A percentile compares a stretch with the other conserved stretches of the same genome.
These are phyloP conservation scores for Idaea aversata DNA, from an alignment of 2,888 invertebrate genomes.

Conservation along the genomic window DNA sequence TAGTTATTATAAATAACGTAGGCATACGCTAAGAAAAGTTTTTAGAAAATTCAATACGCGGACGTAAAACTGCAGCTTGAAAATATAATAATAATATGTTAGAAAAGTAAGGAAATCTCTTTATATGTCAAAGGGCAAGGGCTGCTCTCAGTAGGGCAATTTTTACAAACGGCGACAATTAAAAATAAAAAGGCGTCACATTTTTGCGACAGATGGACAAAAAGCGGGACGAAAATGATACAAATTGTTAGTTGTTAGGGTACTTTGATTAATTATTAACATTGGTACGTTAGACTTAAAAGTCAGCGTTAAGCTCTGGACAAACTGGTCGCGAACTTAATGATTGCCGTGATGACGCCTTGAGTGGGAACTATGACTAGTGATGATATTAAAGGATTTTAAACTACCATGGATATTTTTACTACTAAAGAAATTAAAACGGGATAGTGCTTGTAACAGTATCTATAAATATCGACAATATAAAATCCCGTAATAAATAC, in stretches of 20 bases:
- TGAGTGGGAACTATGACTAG: too few species aligned
- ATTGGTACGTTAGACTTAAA: too few species aligned
- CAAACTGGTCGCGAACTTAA: too few species aligned
- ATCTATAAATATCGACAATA: too few species aligned
- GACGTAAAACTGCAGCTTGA: background rate
- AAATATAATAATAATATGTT: background rate
- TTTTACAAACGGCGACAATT: background rate
- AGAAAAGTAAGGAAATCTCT: too few species aligned
- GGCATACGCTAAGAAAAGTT: too few species aligned
- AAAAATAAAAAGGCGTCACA: background rate
- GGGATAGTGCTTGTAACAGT: background rate
- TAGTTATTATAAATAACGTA: background rate
- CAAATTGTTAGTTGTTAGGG: background rate
- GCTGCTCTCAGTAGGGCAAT: background rate
- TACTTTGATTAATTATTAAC: background rate
- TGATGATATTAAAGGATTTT: too few species aligned
- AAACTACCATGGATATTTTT: too few species aligned
- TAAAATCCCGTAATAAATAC: too few species aligned
- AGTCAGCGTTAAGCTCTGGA: too few species aligned
- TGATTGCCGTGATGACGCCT: too few species aligned
- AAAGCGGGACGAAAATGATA: background rate
- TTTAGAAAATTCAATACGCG: background rate
- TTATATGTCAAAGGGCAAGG: background rate
- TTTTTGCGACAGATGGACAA: background rate
- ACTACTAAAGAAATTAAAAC: too few species aligned